Evolutionary conservation across 2,888 invertebrate genomes (phyloP).

Genomic region (Apamea monoglypha): DNA sequence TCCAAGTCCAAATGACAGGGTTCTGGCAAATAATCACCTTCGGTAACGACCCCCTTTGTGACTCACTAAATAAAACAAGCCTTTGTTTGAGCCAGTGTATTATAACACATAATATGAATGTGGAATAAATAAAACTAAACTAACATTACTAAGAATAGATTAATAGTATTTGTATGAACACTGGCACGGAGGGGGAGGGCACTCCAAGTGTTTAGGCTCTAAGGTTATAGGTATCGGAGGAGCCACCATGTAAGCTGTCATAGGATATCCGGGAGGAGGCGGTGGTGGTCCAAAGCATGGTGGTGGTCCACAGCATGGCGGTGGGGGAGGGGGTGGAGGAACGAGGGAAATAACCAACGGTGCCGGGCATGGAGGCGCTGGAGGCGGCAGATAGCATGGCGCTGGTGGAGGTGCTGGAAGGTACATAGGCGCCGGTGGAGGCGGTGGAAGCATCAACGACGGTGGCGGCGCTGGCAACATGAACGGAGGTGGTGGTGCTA

Average conservation of each 20-base stretch:
- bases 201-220: conserved; percentile 81
- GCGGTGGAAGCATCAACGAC: conserved; percentile 55
- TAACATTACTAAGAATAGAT: conserved; percentile 37
- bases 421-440: conserved; percentile 46
- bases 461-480: conserved; percentile 57
- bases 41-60: conserved; percentile 45
- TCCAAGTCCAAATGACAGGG: conserved; percentile 62
- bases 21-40: conserved; percentile 48
- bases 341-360: conserved; percentile 78
- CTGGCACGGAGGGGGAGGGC: conserved; percentile 57
- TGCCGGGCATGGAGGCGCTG: conserved; percentile 65
- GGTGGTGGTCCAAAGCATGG: conserved; percentile 69
- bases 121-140: conserved; percentile 66
- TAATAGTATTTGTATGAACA: conserved; percentile 70
- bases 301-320: conserved; percentile 50
- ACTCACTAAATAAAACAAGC: conserved; percentile 47
- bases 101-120: too few relatives aligned
- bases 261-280: conserved; percentile 78
- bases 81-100: conserved; percentile 36
- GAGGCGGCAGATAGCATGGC: conserved; percentile 59
- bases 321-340: conserved; percentile 72
- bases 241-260: conserved; percentile 84
- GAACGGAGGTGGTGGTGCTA: conserved; percentile 55
- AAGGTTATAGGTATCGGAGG: conserved; percentile 82
- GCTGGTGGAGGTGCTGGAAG: conserved; percentile 59